Evolutionary conservation across 2,888 invertebrate genomes (phyloP), one percentile per base, ranked within the genome.

Genomic region (Penaeus monodon): DNA sequence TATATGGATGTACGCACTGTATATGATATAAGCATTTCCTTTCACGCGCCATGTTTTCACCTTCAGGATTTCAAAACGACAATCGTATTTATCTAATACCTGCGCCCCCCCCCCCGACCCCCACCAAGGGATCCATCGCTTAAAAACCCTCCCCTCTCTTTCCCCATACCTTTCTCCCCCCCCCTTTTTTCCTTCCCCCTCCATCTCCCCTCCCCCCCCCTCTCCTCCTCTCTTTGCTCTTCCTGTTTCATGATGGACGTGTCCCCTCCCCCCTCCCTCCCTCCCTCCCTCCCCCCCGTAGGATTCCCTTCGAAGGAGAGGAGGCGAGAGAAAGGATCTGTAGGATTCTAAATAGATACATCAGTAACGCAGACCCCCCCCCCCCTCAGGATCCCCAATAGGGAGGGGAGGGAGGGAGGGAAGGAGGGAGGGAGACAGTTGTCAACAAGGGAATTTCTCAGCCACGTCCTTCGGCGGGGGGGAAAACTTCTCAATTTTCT

Each of bases 301-400:
- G n/a, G 81, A 17, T 70, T 49, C 57, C 14, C 49, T 49, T 49
- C 49, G 49, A 49, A n/a, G 17, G 57, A 49, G n/a, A 68, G 73
- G 68, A 73, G 57, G 7, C 77, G 49, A 73, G 27, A 84, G 84
- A 84, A 79, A 84, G 84, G 73, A 78, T 29, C 70, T 63, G 70
- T 24, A 44, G 79, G 73, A 70, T 73, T 79, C 84, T 79, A 84
- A 84, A 84, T 84, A 84, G 84, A 84, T 57, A 84, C 84, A 84
- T 84, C 84, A 84, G 84, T 84, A 79, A 84, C 79, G 79, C 70
- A 73, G 79, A 79, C 63, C 68, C 57, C 76, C 65, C n/a, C 20
- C 29, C 57, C 57, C 7, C 14, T 14, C 27, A 29, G 57, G 49
- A 24, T 49, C 6, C 49, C 57, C 49, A 12, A n/a, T 57, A 63